Evolutionary conservation across 2,797 vertebrate species (phyloP).

Genomic region (Helostoma temminkii): DNA sequence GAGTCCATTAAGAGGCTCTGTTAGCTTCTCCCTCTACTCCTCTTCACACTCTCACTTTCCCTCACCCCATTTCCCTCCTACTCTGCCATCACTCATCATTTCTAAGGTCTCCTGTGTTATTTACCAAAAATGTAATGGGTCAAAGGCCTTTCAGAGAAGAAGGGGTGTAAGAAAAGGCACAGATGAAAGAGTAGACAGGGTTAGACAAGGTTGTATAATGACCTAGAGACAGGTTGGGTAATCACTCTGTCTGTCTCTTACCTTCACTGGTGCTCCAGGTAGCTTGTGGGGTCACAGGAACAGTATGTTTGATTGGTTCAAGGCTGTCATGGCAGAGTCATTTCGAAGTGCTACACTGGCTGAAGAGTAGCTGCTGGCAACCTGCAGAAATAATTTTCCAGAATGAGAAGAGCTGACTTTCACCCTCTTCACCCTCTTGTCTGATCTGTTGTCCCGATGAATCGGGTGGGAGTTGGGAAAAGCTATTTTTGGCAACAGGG

Average conservation of each 20-base stretch:
- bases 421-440: slow-evolving; percentile 58
- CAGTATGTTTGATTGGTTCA: slow-evolving; percentile 68
- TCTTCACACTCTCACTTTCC: slow-evolving; percentile 16
- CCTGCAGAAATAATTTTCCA: slow-evolving; percentile 60
- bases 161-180: slow-evolving; percentile 36
- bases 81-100: slow-evolving; percentile 48
- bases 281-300: slow-evolving; percentile 61
- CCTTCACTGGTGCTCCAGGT: slow-evolving; percentile 49
- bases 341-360: slow-evolving; percentile 54
- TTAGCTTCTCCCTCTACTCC: slow-evolving; percentile 27
- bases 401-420: slow-evolving; percentile 70
- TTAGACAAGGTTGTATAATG: slow-evolving; percentile 64
- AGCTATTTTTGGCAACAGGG: slow-evolving; percentile 65
- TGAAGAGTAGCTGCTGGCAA: slow-evolving; percentile 53
- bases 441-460: slow-evolving; percentile 46
- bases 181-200: slow-evolving; percentile 48
- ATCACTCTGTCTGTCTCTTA: slow-evolving; percentile 65
- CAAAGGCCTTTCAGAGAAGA: slow-evolving; percentile 18
- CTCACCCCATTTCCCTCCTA: slow-evolving; percentile 25
- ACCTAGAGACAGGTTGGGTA: slow-evolving; percentile 61
- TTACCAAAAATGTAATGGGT: slow-evolving; percentile 64
- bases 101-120: slow-evolving; percentile 56
- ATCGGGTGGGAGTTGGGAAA: slow-evolving; percentile 30
- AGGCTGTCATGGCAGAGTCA: slow-evolving; percentile 63
- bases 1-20: slow-evolving; percentile 20